Evolutionary conservation across 2,888 invertebrate genomes (phyloP).

Genomic region (Myopa tessellatipennis): DNA sequence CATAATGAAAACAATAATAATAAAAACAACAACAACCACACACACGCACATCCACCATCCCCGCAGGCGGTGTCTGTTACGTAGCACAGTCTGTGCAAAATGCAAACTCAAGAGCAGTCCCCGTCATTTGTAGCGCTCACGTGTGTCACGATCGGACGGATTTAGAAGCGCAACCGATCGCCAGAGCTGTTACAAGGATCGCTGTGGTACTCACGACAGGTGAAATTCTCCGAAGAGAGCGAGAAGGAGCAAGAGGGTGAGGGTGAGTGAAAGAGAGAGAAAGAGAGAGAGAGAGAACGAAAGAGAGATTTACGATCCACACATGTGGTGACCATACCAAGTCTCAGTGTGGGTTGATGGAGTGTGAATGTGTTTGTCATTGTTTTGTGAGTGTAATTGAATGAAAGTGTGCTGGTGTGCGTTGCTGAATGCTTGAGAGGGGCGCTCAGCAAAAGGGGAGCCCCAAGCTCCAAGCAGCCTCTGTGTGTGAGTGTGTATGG

Average conservation of each 20-base stretch:
- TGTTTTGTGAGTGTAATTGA: too few species aligned
- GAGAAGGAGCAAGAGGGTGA: not conserved
- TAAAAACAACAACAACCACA: not conserved
- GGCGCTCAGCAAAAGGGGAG: too few species aligned
- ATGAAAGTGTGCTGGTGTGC: too few species aligned
- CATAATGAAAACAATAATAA: not conserved
- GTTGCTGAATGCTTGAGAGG: too few species aligned
- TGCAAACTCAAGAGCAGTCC: slow-evolving; percentile 6
- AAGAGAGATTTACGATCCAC: slow-evolving; percentile 34
- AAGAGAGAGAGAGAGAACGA: slow-evolving; percentile 41
- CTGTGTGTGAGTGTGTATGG: too few species aligned
- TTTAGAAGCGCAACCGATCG: not conserved
- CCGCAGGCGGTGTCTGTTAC: not conserved
- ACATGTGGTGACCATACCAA: not conserved
- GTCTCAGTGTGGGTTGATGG: slow-evolving; percentile 13
- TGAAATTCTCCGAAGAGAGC: not conserved
- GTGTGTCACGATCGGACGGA: slow-evolving; percentile 16
- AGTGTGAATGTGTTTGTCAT: not conserved
- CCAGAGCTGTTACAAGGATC: not conserved
- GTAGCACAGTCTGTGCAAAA: slow-evolving; percentile 4
- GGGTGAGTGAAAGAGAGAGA: not conserved
- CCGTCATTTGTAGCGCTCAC: slow-evolving; percentile 17
- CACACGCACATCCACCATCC: not conserved
- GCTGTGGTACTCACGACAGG: not conserved
- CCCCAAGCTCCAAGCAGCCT: too few species aligned